Evolutionary conservation across 2,888 invertebrate genomes (phyloP).

Genomic region (Melangyna quadrimaculata): DNA sequence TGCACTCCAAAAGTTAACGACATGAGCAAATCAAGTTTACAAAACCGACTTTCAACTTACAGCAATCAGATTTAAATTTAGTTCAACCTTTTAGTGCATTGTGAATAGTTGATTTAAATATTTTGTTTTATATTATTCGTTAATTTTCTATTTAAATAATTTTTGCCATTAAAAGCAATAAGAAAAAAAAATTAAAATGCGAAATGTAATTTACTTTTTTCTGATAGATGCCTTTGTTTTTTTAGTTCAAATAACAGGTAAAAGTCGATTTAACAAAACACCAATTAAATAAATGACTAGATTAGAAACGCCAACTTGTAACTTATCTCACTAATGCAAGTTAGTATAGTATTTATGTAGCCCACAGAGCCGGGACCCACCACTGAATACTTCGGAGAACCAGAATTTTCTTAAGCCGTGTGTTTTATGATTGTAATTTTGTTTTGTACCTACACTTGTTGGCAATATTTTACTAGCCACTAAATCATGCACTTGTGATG

Average conservation of each 20-base stretch:
- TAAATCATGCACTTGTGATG: too few species aligned
- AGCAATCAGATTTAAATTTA: neutral
- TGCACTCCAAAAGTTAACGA: neutral
- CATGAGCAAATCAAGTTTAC: neutral
- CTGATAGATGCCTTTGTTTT: neutral
- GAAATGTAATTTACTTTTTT: neutral
- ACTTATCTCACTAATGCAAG: too few species aligned
- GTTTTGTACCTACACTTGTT: too few species aligned
- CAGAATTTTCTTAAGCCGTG: too few species aligned
- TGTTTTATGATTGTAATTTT: too few species aligned
- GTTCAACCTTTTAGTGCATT: slow-evolving; percentile 8
- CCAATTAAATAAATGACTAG: neutral
- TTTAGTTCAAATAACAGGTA: slow-evolving; percentile 2
- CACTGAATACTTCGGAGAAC: too few species aligned
- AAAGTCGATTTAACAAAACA: neutral
- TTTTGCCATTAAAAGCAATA: neutral
- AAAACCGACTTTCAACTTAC: neutral
- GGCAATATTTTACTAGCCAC: too few species aligned
- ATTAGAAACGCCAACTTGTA: too few species aligned
- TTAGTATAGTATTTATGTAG: too few species aligned
- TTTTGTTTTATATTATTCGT: neutral
- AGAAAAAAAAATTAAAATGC: neutral
- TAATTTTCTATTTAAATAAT: neutral
- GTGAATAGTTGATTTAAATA: slow-evolving; percentile 1
- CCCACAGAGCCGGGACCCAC: too few species aligned